Evolutionary conservation across 2,888 invertebrate genomes (phyloP), one percentile per base, ranked within the genome.

Genomic region (Loripinus fragilis): DNA sequence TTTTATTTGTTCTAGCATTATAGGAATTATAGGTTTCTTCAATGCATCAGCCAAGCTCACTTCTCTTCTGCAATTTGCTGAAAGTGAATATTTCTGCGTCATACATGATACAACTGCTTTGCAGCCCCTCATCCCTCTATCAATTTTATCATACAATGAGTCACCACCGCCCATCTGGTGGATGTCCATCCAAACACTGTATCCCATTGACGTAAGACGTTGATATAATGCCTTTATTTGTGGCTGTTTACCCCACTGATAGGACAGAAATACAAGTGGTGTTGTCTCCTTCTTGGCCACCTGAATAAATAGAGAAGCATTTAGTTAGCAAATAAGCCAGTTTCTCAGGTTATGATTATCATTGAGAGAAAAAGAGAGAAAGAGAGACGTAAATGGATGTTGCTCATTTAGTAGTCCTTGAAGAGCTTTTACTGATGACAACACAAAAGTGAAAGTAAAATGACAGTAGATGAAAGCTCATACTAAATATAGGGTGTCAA

Each of bases 121-220:
- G 74, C 90, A 90, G 20, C 89, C 87, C 28, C 91, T 75, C 42
- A 91, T 76, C 2, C 93, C 93, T 15, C 85, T 74, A 81, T 93
- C 93, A 55, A 93, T 92, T 81, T 92, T 92, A 76, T 93, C 92
- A 81, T 90, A 93, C 41, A 93, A 88, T 0, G 92, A 91, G 78
- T 93, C 92, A 7, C 93, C 93, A 3, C 92, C 92, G 8, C 92
- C 93, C 93, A 93, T 93, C 82, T 93, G 92, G 69, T 88, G 86
- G 38, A 93, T 92, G 80, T 93, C 93, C 89, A 92, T 86, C 93
- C 93, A 93, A 71, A 92, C 91, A n/a, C 78, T 85, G 69, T 86
- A 90, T 20, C 92, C 93, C 8, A 89, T 80, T 17, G 81, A 78
- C 0, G 84, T 85, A 66, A 93, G 84, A 0, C 87, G 85, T 41